Conservation (phyloP, 2,113 vertebrate species). For the Grammomys surdaster region DNA sequence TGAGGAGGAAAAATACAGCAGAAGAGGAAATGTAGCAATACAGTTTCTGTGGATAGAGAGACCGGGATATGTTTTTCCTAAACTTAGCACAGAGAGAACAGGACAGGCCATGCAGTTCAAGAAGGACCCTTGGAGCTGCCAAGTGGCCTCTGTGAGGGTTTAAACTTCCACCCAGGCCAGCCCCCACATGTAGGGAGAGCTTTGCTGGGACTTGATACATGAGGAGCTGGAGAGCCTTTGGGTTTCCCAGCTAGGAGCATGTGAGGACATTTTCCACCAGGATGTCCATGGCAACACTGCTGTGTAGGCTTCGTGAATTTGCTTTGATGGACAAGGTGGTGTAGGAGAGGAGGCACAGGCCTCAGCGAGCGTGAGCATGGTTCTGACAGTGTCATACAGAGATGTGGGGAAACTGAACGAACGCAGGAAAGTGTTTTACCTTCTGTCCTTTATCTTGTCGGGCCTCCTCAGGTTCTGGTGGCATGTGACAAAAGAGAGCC, state of each 20-base stretch:
- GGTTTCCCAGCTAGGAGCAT: neutral
- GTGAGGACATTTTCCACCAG: accelerated
- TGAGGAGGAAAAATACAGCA: neutral
- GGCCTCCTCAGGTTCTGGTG: neutral
- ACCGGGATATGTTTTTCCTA: neutral
- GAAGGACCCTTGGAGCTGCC: neutral
- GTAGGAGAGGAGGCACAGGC: neutral
- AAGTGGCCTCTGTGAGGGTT: neutral
- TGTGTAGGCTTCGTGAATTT: neutral
- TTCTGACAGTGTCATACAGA: neutral
- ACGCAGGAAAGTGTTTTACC: neutral
- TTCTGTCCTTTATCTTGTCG: neutral
- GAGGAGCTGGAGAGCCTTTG: accelerated
- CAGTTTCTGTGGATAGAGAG: neutral
- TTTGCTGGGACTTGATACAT: neutral
- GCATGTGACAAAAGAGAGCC: neutral
- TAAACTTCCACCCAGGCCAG: too few relatives aligned
- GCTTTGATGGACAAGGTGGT: accelerated
- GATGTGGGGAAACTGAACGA: neutral
- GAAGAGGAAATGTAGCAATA: neutral
- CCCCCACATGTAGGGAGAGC: constrained; percentile 42
- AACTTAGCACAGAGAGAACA: accelerated
- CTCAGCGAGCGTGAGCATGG: neutral
- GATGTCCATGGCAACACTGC: neutral
- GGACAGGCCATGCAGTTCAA: neutral